These are phyloP conservation scores for Urocitellus parryii DNA, from an alignment of 2,113 vertebrate genomes.

Conservation along the genomic window DNA sequence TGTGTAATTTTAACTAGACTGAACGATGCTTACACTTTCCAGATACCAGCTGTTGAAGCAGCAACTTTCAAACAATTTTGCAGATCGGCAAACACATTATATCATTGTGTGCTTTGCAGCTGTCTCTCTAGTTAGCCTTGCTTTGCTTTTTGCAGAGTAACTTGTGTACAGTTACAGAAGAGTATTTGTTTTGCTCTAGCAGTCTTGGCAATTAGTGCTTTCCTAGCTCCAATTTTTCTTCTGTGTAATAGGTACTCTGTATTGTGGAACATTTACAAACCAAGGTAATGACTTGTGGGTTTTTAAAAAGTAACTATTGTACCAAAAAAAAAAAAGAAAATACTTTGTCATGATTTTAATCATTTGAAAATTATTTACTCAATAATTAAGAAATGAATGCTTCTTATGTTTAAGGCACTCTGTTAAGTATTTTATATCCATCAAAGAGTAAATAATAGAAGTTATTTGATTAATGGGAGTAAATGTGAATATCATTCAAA, in stretches of 20 bases:
- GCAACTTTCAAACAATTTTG: constrained; percentile 82
- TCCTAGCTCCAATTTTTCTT: constrained; percentile 59
- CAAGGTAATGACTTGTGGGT: background rate
- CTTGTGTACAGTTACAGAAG: constrained; percentile 75
- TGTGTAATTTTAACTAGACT: constrained; percentile 82
- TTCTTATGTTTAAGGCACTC: background rate
- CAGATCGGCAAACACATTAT: constrained; percentile 82
- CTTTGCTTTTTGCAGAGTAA: constrained; percentile 69
- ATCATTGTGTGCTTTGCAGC: constrained; percentile 80
- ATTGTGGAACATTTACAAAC: constrained; percentile 55
- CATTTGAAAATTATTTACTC: constrained; percentile 53
- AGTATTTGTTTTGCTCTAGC: constrained; percentile 76
- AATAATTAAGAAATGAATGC: background rate
- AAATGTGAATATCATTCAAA: background rate
- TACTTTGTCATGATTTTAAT: background rate
- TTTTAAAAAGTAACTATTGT: constrained; percentile 33
- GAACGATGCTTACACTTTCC: constrained; percentile 75
- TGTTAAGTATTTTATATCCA: background rate
- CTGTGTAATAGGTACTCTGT: constrained; percentile 49
- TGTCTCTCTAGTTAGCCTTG: constrained; percentile 71
- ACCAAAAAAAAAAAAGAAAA: background rate
- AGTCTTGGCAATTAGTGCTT: constrained; percentile 76
- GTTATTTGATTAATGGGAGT: background rate
- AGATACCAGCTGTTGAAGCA: constrained; percentile 83
- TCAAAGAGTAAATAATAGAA: background rate